Conservation (phyloP, 2,113 vertebrate species). For the Chloroceryle aenea region DNA sequence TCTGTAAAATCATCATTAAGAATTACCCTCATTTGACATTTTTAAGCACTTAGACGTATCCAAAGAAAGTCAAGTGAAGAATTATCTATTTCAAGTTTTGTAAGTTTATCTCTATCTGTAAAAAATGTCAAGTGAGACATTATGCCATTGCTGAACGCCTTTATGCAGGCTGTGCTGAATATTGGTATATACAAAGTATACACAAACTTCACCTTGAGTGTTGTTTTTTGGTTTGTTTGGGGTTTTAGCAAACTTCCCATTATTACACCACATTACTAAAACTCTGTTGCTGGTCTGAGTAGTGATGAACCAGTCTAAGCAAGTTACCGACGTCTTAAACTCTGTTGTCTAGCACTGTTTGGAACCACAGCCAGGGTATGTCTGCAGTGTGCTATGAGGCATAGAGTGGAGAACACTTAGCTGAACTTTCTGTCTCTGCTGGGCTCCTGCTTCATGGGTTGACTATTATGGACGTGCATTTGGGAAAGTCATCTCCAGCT, state of each 20-base stretch:
- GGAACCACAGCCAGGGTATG: background rate
- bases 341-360: background rate
- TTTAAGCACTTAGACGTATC: background rate
- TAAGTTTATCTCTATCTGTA: background rate
- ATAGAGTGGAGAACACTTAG: background rate
- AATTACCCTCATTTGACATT: conserved; percentile 29
- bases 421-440: background rate
- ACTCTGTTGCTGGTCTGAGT: background rate
- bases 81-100: background rate
- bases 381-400: accelerated
- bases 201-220: background rate
- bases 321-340: background rate
- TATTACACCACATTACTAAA: background rate
- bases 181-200: background rate
- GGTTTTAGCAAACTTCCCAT: background rate
- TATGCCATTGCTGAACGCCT: background rate
- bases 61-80: background rate
- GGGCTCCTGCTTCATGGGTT: background rate
- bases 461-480: background rate
- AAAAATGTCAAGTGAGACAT: background rate
- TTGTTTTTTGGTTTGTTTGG: background rate
- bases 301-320: background rate
- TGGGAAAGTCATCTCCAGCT: background rate
- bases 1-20: conserved; percentile 9
- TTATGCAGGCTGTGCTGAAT: background rate